Evolutionary conservation across 2,113 vertebrate genomes (phyloP).

Genomic region (Mobula hypostoma): DNA sequence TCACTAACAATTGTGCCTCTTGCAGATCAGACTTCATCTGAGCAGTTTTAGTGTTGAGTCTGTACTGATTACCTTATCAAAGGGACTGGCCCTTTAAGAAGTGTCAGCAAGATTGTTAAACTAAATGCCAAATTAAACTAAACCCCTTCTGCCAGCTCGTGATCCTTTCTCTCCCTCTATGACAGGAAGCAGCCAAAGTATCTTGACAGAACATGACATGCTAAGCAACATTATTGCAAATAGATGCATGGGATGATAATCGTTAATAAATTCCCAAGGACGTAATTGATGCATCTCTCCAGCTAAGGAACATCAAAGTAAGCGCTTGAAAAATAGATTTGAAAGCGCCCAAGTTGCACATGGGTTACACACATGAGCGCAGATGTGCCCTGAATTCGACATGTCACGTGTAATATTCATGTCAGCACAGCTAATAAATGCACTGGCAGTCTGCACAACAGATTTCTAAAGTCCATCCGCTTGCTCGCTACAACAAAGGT

Average conservation of each 20-base stretch:
- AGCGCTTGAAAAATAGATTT: background rate
- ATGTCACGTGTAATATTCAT: conserved; percentile 2
- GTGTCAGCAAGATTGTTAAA: background rate
- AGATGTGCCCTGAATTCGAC: background rate
- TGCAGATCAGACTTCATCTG: background rate
- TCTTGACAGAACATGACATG: background rate
- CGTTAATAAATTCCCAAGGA: background rate
- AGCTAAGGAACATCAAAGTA: background rate
- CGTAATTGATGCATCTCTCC: background rate
- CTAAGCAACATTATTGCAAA: background rate
- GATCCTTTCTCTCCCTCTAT: background rate
- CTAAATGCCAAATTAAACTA: too few species aligned
- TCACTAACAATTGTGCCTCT: too few species aligned
- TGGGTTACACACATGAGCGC: background rate
- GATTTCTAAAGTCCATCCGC: background rate
- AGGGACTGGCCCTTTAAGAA: background rate
- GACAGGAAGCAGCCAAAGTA: background rate
- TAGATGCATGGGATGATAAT: background rate
- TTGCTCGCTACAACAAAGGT: background rate
- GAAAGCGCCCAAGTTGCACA: background rate
- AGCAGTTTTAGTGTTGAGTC: background rate
- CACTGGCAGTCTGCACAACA: background rate
- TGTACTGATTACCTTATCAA: background rate
- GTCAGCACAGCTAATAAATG: background rate
- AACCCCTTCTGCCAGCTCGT: too few species aligned